Percentiles rank a stretch among this genome's conserved stretches.
Conservation (phyloP, 2,113 vertebrate genomes). For the Chlamydotis undulata region DNA sequence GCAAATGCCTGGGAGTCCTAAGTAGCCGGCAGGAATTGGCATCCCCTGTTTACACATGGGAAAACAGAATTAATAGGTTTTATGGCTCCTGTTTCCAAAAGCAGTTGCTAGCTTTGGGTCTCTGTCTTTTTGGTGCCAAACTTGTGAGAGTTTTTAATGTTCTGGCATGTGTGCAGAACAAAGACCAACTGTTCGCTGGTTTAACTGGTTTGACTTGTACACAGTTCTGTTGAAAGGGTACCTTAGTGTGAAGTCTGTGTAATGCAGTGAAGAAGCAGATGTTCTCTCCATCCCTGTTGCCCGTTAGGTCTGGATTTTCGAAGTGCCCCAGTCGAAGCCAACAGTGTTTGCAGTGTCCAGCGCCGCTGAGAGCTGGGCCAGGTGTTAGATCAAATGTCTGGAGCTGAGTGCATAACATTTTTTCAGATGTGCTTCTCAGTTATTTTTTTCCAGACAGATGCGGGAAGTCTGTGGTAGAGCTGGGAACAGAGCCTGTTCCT, state of each 20-base stretch:
- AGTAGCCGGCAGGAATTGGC: background rate
- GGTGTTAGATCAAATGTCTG: conserved; percentile 64
- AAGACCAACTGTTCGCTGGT: conserved; percentile 56
- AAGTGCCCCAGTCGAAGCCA: background rate
- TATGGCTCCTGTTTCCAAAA: conserved; percentile 37
- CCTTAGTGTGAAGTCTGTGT: conserved; percentile 17
- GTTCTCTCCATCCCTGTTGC: conserved; percentile 14
- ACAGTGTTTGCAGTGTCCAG: conserved; percentile 60
- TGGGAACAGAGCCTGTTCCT: conserved; percentile 58
- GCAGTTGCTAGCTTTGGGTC: conserved; percentile 12
- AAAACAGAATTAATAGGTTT: conserved; percentile 36
- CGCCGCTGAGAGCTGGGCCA: conserved; percentile 1
- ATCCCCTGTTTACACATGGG: background rate
- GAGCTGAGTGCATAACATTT: conserved; percentile 8
- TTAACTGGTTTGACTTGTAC: conserved; percentile 55
- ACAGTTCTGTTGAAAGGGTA: background rate
- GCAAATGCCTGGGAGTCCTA: background rate
- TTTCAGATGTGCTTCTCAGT: conserved; percentile 51
- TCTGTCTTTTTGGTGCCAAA: conserved; percentile 51
- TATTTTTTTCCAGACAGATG: conserved; percentile 57
- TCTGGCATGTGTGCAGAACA: conserved; percentile 54
- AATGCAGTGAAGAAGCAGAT: conserved; percentile 38
- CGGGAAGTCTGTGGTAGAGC: conserved; percentile 60
- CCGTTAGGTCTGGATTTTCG: conserved; percentile 45
- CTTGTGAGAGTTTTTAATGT: conserved; percentile 35